Evolutionary conservation across 2,797 vertebrate species (phyloP).

Genomic region (Falco peregrinus): DNA sequence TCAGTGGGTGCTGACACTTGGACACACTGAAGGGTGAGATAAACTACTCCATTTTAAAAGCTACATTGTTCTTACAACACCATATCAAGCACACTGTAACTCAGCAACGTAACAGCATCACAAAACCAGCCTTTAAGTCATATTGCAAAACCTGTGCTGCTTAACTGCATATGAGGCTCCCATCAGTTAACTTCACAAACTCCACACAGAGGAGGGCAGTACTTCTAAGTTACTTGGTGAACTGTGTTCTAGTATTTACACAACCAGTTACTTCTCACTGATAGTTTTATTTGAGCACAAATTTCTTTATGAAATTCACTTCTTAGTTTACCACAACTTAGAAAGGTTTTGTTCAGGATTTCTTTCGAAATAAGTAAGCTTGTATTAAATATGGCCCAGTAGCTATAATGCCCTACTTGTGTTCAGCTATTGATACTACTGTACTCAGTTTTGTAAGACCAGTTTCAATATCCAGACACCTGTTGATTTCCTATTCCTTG

Average conservation of each 20-base stretch:
- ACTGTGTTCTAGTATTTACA: not conserved
- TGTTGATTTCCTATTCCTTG: not conserved
- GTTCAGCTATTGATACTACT: not conserved
- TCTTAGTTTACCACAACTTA: not conserved
- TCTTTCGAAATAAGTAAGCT: not conserved
- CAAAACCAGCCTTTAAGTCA: not conserved
- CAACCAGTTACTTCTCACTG: not conserved
- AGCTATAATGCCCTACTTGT: not conserved
- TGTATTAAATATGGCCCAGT: not conserved
- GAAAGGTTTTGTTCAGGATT: not conserved
- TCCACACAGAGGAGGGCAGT: not conserved
- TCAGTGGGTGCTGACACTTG: not conserved
- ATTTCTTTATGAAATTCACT: not conserved
- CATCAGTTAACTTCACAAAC: not conserved
- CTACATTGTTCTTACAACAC: not conserved
- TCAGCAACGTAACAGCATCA: not conserved
- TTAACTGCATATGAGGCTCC: not conserved
- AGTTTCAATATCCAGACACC: not conserved
- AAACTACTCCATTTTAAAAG: not conserved
- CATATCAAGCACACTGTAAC: not conserved
- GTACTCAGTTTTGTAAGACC: slow-evolving; percentile 29
- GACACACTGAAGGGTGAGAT: not conserved
- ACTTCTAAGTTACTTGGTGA: not conserved
- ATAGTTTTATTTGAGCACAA: not conserved
- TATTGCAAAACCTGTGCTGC: not conserved